These are phyloP conservation scores for Cladopsammia gracilis DNA, from an alignment of 64 coral and sea anemone genomes.

Conservation along the genomic window DNA sequence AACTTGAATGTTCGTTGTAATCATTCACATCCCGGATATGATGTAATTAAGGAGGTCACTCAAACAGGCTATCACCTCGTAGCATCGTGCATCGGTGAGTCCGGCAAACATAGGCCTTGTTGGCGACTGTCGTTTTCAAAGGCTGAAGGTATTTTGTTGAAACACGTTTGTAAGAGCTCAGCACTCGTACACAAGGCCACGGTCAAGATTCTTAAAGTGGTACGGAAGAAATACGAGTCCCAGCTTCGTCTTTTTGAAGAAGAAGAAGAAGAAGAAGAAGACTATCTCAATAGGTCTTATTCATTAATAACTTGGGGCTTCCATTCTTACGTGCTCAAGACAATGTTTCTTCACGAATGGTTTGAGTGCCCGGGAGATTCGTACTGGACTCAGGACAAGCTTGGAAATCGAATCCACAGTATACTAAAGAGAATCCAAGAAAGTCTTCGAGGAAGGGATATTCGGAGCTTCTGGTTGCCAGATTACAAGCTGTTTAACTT, in stretches of 20 bases:
- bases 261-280: not conserved
- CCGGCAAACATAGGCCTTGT: conserved; percentile 44
- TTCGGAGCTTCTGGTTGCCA: conserved; percentile 13
- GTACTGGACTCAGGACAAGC: conserved; percentile 47
- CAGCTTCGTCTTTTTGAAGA: conserved; percentile 37
- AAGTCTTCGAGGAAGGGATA: not conserved
- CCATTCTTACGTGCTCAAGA: conserved; percentile 78
- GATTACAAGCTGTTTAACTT: conserved; percentile 21
- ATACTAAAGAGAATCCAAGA: not conserved
- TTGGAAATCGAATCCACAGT: not conserved
- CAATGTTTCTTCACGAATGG: conserved; percentile 82
- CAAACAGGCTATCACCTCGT: conserved; percentile 61
- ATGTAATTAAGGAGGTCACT: conserved; percentile 5
- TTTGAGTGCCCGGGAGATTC: conserved; percentile 34
- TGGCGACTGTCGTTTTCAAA: conserved; percentile 75
- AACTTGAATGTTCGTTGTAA: conserved; percentile 12
- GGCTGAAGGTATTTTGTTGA: conserved; percentile 64
- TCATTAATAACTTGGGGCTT: conserved; percentile 50
- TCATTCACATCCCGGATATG: conserved; percentile 57
- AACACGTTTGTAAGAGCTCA: conserved; percentile 32
- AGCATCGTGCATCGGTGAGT: conserved; percentile 71
- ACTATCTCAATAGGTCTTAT: too few species aligned
- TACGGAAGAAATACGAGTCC: conserved; percentile 67
- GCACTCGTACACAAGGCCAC: conserved; percentile 21
- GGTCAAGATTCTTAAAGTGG: conserved; percentile 67